A percentile compares a stretch with the other conserved stretches of the same genome.
phyloP scores from a whole-genome alignment of 2,113 vertebrate genomes.

The Willisornis vidua region DNA sequence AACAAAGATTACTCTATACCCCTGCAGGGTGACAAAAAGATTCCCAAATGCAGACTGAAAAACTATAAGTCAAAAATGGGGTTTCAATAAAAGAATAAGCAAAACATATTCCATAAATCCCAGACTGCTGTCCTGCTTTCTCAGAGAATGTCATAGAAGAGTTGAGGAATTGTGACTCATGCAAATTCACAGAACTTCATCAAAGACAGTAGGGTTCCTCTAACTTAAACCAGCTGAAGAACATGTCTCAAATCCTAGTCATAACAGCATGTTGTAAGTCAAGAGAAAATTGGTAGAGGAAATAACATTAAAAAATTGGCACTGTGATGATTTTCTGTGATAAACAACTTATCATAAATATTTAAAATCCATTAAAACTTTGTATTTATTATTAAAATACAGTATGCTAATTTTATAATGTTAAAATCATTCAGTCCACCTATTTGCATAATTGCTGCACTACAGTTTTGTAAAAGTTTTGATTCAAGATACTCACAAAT shows the following conservation, averaged over 20 bases:
- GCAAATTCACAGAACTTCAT: not conserved
- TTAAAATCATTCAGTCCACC: not conserved
- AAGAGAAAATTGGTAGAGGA: conserved; percentile 4
- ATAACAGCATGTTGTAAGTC: not conserved
- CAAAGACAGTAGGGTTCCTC: not conserved
- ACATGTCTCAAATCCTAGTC: not conserved
- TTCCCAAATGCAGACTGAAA: not conserved
- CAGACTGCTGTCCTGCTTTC: not conserved
- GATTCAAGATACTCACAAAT: conserved; percentile 41
- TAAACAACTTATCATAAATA: conserved; percentile 57
- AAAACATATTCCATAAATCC: not conserved
- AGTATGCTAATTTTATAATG: conserved; percentile 35
- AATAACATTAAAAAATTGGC: conserved; percentile 10
- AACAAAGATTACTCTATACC: not conserved
- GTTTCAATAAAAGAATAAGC: not conserved
- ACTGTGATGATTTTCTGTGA: conserved; percentile 23
- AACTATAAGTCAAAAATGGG: not conserved
- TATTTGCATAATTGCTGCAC: conserved; percentile 56
- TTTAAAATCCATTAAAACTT: conserved; percentile 54
- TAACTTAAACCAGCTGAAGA: not conserved
- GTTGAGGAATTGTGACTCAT: not conserved
- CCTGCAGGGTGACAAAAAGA: not conserved
- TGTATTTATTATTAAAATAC: conserved; percentile 55
- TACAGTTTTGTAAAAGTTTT: conserved; percentile 31
- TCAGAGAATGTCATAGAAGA: not conserved